These are phyloP conservation scores for Drosophila suzukii DNA, from an alignment of 1,140 invertebrate genomes.

Conservation along the genomic window DNA sequence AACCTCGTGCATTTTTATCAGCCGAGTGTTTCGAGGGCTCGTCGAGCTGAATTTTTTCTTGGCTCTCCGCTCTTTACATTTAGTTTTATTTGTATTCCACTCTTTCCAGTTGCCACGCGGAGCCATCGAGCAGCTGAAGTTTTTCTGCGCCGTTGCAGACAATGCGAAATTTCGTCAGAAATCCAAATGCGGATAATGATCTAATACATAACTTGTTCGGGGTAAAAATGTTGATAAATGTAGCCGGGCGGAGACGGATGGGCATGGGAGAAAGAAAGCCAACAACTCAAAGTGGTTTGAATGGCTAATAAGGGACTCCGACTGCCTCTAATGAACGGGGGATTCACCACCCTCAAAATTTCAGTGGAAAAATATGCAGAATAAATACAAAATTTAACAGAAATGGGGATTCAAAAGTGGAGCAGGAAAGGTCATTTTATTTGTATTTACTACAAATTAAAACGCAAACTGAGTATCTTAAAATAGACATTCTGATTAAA, in stretches of 20 bases:
- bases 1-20: constrained; percentile 44
- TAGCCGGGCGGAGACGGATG: constrained; percentile 10
- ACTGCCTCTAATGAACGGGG: constrained; percentile 10
- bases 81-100: constrained; percentile 15
- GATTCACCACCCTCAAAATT: constrained; percentile 20
- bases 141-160: constrained; percentile 68
- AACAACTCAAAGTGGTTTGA: constrained; percentile 31
- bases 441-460: constrained; percentile 12
- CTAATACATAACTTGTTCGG: constrained; percentile 81
- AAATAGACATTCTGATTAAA: background rate
- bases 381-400: background rate
- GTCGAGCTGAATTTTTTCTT: constrained; percentile 35
- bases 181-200: constrained; percentile 83
- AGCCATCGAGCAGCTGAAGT: constrained; percentile 39
- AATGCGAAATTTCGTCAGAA: constrained; percentile 83
- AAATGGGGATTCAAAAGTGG: constrained; percentile 5
- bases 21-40: constrained; percentile 37
- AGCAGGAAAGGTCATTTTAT: constrained; percentile 30
- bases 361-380: constrained; percentile 6
- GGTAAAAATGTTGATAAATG: constrained; percentile 73
- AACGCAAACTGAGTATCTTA: background rate
- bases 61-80: constrained; percentile 8
- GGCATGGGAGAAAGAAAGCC: constrained; percentile 40
- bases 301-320: constrained; percentile 46
- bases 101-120: constrained; percentile 19